Evolutionary conservation across 2,797 vertebrate genomes (phyloP), one percentile per base, ranked within the genome.

Genomic region (Anguilla marmorata): DNA sequence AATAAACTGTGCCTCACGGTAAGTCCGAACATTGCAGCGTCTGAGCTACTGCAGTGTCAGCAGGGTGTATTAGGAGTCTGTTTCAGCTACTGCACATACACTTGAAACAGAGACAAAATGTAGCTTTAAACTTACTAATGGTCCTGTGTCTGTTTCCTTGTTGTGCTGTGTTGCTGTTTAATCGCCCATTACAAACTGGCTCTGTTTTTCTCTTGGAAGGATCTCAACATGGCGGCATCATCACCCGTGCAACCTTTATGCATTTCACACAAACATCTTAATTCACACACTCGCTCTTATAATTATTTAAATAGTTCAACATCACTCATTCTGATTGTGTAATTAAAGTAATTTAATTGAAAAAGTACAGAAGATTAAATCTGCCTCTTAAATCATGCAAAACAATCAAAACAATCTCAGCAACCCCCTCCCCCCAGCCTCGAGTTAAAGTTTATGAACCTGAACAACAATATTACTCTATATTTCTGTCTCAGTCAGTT

Each of bases 1-100:
- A 24, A 66, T 66, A 27, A 66, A 66, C 63, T 41, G 80, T 56
- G 76, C 69, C 80, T 66, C 84, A 60, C 50, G 76, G 30, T 86
- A 84, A 58, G 60, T 90, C 84, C 87, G 60, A 84, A 89, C 90
- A 66, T 48, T 0, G 7, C 41, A 87, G 63, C 83, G 88, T 87
- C 86, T 84, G 86, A 63, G 89, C 80, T 87, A 69, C 86, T 27
- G 90, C 87, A 90, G 69, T 37, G 76, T 87, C 88, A 82, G 85
- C 54, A 86, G 88, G 80, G 84, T 84, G 89, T 88, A n/a, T 86
- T 87, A 86, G 85, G 86, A 56, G 54, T 2, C 90, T 91, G 86
- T 74, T 30, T 89, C 89, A 86, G 87, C 88, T 79, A 1, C n/a
- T 89, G 84, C 41, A 24, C 27, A 80, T 11, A 6, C 7, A 45